Conservation (phyloP, 2,113 vertebrate species). For the Gambusia affinis region DNA sequence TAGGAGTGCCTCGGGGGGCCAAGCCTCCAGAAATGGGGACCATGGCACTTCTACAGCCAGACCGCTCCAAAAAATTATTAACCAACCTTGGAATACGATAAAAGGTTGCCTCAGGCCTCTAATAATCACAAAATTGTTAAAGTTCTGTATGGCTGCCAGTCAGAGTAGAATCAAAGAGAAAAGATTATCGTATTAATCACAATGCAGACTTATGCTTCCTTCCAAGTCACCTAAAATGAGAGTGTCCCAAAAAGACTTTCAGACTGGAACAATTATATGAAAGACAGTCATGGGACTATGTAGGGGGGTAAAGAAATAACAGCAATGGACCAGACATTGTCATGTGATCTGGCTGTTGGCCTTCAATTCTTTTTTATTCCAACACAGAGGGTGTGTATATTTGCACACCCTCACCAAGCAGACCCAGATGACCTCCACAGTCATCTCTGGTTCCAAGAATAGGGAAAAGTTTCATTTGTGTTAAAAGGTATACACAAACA, state of each 20-base stretch:
- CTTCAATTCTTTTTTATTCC: slow-evolving; percentile 38
- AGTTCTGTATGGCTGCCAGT: slow-evolving; percentile 28
- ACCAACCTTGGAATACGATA: slow-evolving; percentile 56
- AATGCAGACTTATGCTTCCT: slow-evolving; percentile 33
- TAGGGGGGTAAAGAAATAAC: slow-evolving; percentile 29
- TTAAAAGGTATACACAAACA: slow-evolving; percentile 1
- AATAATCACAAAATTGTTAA: slow-evolving; percentile 51
- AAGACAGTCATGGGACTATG: slow-evolving; percentile 49
- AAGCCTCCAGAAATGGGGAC: slow-evolving; percentile 60
- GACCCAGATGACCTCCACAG: slow-evolving; percentile 18
- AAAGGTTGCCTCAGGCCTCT: slow-evolving; percentile 60
- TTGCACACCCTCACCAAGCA: slow-evolving; percentile 11
- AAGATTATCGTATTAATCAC: slow-evolving; percentile 55
- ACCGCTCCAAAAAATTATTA: slow-evolving; percentile 58
- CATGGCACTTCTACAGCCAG: slow-evolving; percentile 50
- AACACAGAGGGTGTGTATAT: slow-evolving; percentile 18
- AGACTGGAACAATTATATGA: slow-evolving; percentile 49
- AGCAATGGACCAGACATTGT: slow-evolving; percentile 43
- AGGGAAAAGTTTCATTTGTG: slow-evolving; percentile 6
- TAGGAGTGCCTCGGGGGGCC: slow-evolving; percentile 54
- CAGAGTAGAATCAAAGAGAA: slow-evolving; percentile 54
- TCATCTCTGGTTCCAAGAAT: slow-evolving; percentile 18
- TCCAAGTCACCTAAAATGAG: slow-evolving; percentile 38
- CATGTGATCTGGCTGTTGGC: slow-evolving; percentile 53
- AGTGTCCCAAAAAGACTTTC: slow-evolving; percentile 24